Evolutionary conservation across 1,140 invertebrate genomes (phyloP).

Genomic region (Scaptomyza hsui): DNA sequence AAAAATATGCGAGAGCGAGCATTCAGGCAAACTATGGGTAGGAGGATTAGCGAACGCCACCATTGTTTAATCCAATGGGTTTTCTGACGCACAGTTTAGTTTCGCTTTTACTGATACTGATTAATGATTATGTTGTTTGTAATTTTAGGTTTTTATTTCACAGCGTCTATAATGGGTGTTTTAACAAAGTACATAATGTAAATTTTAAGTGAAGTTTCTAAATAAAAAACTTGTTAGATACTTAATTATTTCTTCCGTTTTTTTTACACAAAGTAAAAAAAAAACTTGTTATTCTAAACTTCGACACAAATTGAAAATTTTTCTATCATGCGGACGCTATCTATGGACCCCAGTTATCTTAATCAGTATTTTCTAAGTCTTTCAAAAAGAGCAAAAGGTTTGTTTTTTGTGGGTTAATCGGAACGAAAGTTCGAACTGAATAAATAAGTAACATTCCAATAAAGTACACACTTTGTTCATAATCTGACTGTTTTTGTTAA

Average conservation of each 20-base stretch:
- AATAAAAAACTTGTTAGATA: constrained; percentile 57
- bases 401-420: not conserved
- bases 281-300: constrained; percentile 27
- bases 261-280: constrained; percentile 18
- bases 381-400: not conserved
- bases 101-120: constrained; percentile 49
- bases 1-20: constrained; percentile 58
- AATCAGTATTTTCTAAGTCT: not conserved
- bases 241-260: constrained; percentile 36
- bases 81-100: constrained; percentile 62
- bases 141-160: constrained; percentile 72
- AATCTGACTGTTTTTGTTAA: not conserved
- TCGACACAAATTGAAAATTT: constrained; percentile 21
- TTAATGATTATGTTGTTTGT: constrained; percentile 65
- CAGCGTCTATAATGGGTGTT: constrained; percentile 71
- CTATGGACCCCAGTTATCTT: constrained; percentile 7
- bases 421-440: not conserved
- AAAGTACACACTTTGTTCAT: not conserved
- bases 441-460: constrained; percentile 5
- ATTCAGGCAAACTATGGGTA: constrained; percentile 37
- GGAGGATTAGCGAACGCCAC: constrained; percentile 42
- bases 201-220: constrained; percentile 69
- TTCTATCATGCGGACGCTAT: not conserved
- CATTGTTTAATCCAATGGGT: constrained; percentile 52
- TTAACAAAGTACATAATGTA: constrained; percentile 71